These are phyloP conservation scores for Ptychobarbus kaznakovi DNA, from an alignment of 2,797 vertebrate species.

Conservation along the genomic window DNA sequence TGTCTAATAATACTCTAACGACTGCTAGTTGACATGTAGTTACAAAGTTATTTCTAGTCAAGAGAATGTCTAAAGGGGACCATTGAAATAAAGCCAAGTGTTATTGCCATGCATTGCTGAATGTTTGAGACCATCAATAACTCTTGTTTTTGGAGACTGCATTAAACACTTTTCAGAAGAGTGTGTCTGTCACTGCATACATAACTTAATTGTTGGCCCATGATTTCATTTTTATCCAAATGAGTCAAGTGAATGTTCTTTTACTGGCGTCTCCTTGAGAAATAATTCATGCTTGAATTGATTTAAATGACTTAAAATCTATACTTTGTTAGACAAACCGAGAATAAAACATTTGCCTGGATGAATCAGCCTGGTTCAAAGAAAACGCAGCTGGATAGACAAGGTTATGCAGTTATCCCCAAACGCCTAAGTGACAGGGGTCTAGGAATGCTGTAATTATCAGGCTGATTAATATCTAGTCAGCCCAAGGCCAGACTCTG, in stretches of 20 bases:
- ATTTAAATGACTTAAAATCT: background rate
- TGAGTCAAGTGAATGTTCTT: background rate
- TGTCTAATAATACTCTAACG: no score
- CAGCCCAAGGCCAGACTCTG: constrained; percentile 79
- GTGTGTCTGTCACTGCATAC: background rate
- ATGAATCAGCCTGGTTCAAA: background rate
- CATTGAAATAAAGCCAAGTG: background rate
- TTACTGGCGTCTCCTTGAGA: background rate
- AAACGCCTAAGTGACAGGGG: constrained; percentile 61
- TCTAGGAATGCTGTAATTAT: constrained; percentile 81
- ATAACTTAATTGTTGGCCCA: background rate
- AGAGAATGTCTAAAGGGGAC: no score
- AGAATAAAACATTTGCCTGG: background rate
- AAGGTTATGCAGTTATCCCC: constrained; percentile 70
- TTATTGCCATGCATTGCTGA: no score
- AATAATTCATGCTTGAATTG: background rate
- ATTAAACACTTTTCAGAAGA: background rate
- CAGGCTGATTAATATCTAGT: constrained; percentile 81
- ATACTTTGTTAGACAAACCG: background rate
- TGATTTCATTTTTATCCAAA: background rate
- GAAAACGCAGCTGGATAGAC: constrained; percentile 54
- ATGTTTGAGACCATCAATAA: background rate
- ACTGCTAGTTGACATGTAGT: no score
- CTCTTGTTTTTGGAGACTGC: background rate
- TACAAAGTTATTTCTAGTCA: no score